A percentile compares a stretch with the other conserved stretches of the same genome.
Evolutionary conservation across 2,888 invertebrate genomes (phyloP).

Genomic region (Linnaemya vulpina): DNA sequence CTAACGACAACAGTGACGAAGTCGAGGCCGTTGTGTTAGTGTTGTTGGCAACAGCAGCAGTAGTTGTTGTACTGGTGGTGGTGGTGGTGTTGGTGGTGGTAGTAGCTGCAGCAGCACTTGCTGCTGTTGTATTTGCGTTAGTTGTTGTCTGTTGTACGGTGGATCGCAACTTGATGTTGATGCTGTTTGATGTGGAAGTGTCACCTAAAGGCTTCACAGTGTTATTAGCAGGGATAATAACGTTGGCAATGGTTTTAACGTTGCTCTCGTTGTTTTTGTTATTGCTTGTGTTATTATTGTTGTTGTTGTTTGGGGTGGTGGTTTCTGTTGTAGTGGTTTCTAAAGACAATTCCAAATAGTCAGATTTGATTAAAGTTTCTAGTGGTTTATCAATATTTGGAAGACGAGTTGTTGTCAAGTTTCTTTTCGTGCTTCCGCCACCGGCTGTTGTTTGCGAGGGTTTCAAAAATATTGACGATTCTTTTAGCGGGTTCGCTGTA

Average conservation of each 20-base stretch:
- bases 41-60: slow-evolving; percentile 30
- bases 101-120: slow-evolving; percentile 15
- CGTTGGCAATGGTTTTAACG: slow-evolving; percentile 40
- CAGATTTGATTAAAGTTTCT: slow-evolving; percentile 59
- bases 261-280: slow-evolving; percentile 40
- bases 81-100: slow-evolving; percentile 46
- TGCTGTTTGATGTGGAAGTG: slow-evolving; percentile 47
- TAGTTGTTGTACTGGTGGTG: slow-evolving; percentile 24
- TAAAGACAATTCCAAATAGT: slow-evolving; percentile 53
- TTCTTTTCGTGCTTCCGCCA: slow-evolving; percentile 9
- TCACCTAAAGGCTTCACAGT: slow-evolving; percentile 46
- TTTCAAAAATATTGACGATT: slow-evolving; percentile 55
- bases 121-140: background rate
- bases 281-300: slow-evolving; percentile 26
- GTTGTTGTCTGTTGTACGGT: slow-evolving; percentile 34
- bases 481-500: slow-evolving; percentile 15
- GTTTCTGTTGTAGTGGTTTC: slow-evolving; percentile 46
- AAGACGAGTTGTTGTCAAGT: slow-evolving; percentile 59
- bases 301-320: background rate
- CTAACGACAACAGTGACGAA: slow-evolving; percentile 56
- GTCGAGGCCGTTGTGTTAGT: slow-evolving; percentile 64
- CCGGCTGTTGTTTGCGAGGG: slow-evolving; percentile 38
- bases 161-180: slow-evolving; percentile 30
- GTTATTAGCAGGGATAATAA: slow-evolving; percentile 40
- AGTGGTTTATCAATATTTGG: slow-evolving; percentile 65